Base-by-base conservation (phyloP, 2,113 vertebrate species). In the Pipa parva region DNA sequence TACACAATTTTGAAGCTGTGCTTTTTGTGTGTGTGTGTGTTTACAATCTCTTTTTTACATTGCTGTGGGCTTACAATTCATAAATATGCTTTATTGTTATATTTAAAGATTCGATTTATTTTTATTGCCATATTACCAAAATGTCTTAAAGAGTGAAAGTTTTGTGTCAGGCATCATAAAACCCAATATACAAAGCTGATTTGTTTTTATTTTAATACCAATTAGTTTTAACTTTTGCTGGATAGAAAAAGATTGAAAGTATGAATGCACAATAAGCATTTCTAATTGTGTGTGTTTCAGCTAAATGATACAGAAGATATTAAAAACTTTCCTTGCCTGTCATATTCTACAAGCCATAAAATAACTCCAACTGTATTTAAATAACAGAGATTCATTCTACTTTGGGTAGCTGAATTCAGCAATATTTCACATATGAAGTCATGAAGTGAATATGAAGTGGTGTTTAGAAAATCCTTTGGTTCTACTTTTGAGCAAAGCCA, bases 141-240 rank as follows among this genome's bases (percentile, higher is more conserved):
- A 49, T 49, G 56, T 42, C 56, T 60, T 60, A 51, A 69, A 60
- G 65, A 52, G 48, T 51, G 57, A 59, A 69, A 60, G 65, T 69
- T 69, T 59, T 60, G 65, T 69, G 65, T 69, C 57, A 69, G 57
- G 65, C 46, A 48, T 27, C 65, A 69, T 69, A 69, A 69, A 69
- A 69, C 20, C 57, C 33, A 31, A 50, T 69, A 57, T 54, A 69
- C 65, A 60, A 69, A 52, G 57, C 46, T 24, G 42, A 54, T 69
- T 60, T 69, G 65, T 69, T 65, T 68, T 60, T 52, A 69, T 52
- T 69, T 60, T 69, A 69, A 69, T 69, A 60, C 57, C 65, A 69
- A 69, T 69, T 69, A 60, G 57, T 59, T 69, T 69, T 48, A 63
- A 52, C 61, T 50, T 29, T 36, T 36, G n/a, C 13, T 36, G 26